A percentile compares a stretch with the other conserved stretches of the same genome.
These are phyloP conservation scores for Tetraneura akinire DNA, from an alignment of 1,140 invertebrate genomes.

Conservation along the genomic window DNA sequence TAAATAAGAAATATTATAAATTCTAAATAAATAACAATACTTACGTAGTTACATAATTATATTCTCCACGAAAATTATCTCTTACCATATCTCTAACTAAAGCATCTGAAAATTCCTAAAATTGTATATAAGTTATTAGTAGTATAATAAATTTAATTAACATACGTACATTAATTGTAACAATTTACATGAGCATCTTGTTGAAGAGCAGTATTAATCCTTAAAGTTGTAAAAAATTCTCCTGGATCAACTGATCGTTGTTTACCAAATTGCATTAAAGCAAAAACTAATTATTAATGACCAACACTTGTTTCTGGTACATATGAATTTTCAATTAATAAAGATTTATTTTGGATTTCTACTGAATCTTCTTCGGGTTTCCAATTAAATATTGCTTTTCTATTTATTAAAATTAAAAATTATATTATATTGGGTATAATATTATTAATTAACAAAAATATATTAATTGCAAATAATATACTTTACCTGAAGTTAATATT, in stretches of 20 bases:
- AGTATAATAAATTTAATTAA: not conserved
- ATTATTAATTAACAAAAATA: not conserved
- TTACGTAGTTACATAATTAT: constrained; percentile 69
- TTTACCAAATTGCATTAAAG: constrained; percentile 67
- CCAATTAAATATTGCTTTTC: constrained; percentile 69
- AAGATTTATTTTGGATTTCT: constrained; percentile 58
- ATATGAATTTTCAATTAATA: constrained; percentile 55
- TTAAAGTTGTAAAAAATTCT: constrained; percentile 66
- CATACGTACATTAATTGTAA: not conserved
- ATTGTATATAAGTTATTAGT: constrained; percentile 10
- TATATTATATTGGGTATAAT: not conserved
- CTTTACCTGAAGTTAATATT: constrained; percentile 67
- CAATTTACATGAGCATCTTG: constrained; percentile 65
- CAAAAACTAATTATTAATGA: constrained; percentile 71
- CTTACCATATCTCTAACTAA: constrained; percentile 63
- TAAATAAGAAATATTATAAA: no score
- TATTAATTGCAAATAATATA: constrained; percentile 15
- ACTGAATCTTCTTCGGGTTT: constrained; percentile 62
- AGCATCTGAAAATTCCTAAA: constrained; percentile 68
- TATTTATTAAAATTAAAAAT: constrained; percentile 54
- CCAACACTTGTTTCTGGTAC: constrained; percentile 62
- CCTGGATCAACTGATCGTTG: constrained; percentile 67
- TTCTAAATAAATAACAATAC: constrained; percentile 57
- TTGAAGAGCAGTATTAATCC: constrained; percentile 67
- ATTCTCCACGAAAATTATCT: constrained; percentile 67